Base-by-base conservation (phyloP, 2,797 vertebrate genomes). In the Coccyzus lansbergi region DNA sequence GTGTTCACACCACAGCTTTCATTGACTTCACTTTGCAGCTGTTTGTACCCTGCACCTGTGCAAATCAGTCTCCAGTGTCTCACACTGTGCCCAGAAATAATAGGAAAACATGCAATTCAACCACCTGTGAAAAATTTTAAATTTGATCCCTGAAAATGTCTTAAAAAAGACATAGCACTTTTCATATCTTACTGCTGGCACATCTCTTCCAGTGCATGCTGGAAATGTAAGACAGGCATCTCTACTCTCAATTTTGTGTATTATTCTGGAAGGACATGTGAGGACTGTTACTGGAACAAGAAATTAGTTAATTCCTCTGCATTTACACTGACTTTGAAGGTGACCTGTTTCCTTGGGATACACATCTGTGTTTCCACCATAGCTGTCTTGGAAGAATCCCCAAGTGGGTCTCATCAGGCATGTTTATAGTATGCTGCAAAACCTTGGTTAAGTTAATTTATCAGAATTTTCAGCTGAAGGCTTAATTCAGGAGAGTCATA, bases 21-120 rank as follows among this genome's bases (percentile, higher is more conserved):
- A 83, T 36, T 88, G 85, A 78, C 89, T 95, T 90, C 62, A 55
- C 65, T 90, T 90, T 88, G 63, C 94, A 94, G 94, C 92, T 95
- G 89, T 93, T 76, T 92, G 62, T 94, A 86, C 65, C 36, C 65
- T 91, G 87, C 87, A 95, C 94, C 96, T 96, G 95, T 93, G 83
- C 72, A 94, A 96, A 94, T 83, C 72, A 90, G 65, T 62, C 69
- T 87, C 60, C 82, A 89, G 78, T 91, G 55, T 67, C 94, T 87
- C 74, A 74, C 36, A 63, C 24, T 48, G 11, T 40, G 58, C 72
- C 72, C 79, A 83, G 82, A 91, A 92, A 93, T 80, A 69, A 62
- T n/a, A 76, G 46, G 55, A 94, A 94, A 86, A 75, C 20, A 59
- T 12, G 53, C 19, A 78, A 44, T 83, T 58, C 65, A 83, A 21